Conservation (phyloP, 2,888 invertebrate species). For the Chymomyza procnemis region DNA sequence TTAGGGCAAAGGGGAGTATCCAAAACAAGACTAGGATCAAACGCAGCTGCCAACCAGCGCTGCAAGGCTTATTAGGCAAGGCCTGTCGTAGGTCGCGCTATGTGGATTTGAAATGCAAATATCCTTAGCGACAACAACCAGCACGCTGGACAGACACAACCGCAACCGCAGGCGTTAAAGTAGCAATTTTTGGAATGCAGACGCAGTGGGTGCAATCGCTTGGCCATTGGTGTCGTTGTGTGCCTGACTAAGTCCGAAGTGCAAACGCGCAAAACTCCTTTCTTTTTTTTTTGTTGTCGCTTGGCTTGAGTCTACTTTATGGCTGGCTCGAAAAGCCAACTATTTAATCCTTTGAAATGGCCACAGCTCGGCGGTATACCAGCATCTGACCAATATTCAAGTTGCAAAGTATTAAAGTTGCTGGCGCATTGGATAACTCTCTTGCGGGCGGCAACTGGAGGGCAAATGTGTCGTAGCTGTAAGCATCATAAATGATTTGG, state of each 20-base stretch:
- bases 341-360: not conserved
- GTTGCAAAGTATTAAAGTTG: not conserved
- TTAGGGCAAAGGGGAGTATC: not conserved
- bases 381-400: not conserved
- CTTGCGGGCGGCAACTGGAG: not conserved
- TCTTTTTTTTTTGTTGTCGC: not conserved
- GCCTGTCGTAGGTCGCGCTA: not conserved
- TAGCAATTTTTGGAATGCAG: conserved; percentile 30
- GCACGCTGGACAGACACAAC: not conserved
- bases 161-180: conserved; percentile 32
- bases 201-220: not conserved
- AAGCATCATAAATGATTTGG: not conserved
- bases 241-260: not conserved
- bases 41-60: not conserved
- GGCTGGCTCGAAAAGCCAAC: not conserved
- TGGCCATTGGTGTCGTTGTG: conserved; percentile 8
- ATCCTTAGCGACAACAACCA: conserved; percentile 9
- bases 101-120: conserved; percentile 66
- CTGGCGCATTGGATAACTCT: not conserved
- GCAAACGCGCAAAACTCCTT: not conserved
- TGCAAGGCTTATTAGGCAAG: not conserved
- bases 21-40: not conserved
- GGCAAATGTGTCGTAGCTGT: no score
- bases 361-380: not conserved
- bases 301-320: not conserved